These are phyloP conservation scores for Atta cephalotes DNA, from an alignment of 1,140 invertebrate genomes.

Conservation along the genomic window DNA sequence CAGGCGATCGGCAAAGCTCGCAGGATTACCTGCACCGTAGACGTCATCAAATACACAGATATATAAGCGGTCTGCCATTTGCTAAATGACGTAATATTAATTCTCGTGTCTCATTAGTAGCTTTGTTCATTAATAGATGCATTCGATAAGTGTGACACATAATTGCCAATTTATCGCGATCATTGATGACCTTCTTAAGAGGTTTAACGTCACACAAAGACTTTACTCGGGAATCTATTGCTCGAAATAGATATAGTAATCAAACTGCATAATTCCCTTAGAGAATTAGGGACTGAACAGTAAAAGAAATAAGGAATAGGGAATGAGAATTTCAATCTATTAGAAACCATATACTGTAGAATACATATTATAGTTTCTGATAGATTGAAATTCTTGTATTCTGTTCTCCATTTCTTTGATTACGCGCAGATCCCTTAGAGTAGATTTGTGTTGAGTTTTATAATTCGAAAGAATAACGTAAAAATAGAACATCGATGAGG, in stretches of 20 bases:
- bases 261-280: not conserved
- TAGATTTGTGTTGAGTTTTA: not conserved
- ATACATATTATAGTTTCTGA: no score
- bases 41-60: slow-evolving; percentile 37
- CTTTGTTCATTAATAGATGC: slow-evolving; percentile 23
- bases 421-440: no score
- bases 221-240: not conserved
- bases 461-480: not conserved
- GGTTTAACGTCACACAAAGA: not conserved
- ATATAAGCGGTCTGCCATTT: slow-evolving; percentile 38
- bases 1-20: slow-evolving; percentile 47
- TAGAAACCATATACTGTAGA: no score
- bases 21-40: slow-evolving; percentile 36
- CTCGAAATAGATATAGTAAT: not conserved
- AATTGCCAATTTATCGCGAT: slow-evolving; percentile 17
- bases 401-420: no score
- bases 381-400: no score
- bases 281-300: not conserved
- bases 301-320: no score
- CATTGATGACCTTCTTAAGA: slow-evolving; percentile 32
- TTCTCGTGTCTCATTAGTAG: slow-evolving; percentile 52
- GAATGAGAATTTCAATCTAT: no score
- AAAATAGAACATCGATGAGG: not conserved
- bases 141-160: slow-evolving; percentile 9
- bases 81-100: slow-evolving; percentile 63